Evolutionary conservation across 2,888 invertebrate genomes (phyloP).

Genomic region (Dexiosoma caninum): DNA sequence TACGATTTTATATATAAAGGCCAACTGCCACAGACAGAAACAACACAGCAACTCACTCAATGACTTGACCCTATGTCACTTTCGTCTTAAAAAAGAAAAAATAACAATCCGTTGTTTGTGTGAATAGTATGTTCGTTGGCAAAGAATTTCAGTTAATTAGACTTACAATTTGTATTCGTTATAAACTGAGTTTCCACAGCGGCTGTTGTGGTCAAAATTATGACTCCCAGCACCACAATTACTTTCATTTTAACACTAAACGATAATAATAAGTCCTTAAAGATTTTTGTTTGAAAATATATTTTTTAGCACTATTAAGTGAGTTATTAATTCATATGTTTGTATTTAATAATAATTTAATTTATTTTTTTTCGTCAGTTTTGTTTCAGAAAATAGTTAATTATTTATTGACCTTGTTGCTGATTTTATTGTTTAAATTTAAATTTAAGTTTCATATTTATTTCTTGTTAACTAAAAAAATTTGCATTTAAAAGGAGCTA

Average conservation of each 20-base stretch:
- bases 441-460: slow-evolving; percentile 10
- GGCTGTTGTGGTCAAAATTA: slow-evolving; percentile 29
- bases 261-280: slow-evolving; percentile 19
- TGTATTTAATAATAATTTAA: not conserved
- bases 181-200: slow-evolving; percentile 31
- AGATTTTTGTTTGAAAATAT: not conserved
- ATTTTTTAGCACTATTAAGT: not conserved
- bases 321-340: slow-evolving; percentile 23
- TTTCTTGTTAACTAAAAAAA: slow-evolving; percentile 20
- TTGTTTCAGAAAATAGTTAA: slow-evolving; percentile 3
- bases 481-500: slow-evolving; percentile 23
- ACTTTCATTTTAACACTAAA: slow-evolving; percentile 51
- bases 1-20: no score
- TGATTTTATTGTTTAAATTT: not conserved
- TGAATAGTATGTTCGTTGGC: no score
- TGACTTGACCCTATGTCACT: not conserved
- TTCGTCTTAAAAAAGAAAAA: slow-evolving; percentile 26
- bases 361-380: not conserved
- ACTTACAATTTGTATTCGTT: slow-evolving; percentile 53
- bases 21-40: not conserved
- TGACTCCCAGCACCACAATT: not conserved
- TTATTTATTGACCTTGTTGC: slow-evolving; percentile 38
- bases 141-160: not conserved
- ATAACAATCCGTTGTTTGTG: no score
- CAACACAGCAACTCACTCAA: not conserved